Evolutionary conservation across 2,888 invertebrate species (phyloP).

Genomic region (Bursaphelenchus okinawaensis): DNA sequence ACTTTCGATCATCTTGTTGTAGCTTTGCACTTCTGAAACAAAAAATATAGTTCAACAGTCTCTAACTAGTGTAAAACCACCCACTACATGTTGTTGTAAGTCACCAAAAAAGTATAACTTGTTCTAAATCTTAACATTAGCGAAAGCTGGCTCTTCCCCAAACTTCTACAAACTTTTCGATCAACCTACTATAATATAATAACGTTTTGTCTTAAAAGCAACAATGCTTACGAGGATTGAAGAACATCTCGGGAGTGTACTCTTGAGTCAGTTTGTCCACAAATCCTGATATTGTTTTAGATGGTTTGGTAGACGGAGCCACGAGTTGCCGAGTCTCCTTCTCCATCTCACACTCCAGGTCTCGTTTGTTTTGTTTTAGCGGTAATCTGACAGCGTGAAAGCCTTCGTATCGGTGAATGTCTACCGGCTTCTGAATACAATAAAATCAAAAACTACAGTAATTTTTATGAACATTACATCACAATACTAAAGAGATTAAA

Average conservation of each 20-base stretch:
- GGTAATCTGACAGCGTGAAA: conserved; percentile 30
- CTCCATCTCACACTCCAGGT: conserved; percentile 14
- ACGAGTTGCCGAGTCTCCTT: not conserved
- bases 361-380: conserved; percentile 27
- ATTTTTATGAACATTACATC: not conserved
- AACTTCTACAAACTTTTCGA: too few species aligned
- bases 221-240: conserved; percentile 21
- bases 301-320: not conserved
- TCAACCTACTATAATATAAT: too few species aligned
- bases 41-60: too few species aligned
- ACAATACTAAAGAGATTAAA: too few species aligned
- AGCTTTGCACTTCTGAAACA: conserved; percentile 14
- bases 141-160: too few species aligned
- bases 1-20: conserved; percentile 3
- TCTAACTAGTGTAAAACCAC: not conserved
- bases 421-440: not conserved
- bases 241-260: conserved; percentile 20
- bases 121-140: too few species aligned
- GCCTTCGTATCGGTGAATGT: conserved; percentile 26
- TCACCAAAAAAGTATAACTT: too few species aligned
- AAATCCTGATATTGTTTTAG: conserved; percentile 21
- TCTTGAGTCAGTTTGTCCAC: conserved; percentile 22
- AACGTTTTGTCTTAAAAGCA: too few species aligned
- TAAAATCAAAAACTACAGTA: not conserved
- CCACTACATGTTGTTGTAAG: too few species aligned